Conservation (phyloP, 2,113 vertebrate species). For the Gallinago media region DNA sequence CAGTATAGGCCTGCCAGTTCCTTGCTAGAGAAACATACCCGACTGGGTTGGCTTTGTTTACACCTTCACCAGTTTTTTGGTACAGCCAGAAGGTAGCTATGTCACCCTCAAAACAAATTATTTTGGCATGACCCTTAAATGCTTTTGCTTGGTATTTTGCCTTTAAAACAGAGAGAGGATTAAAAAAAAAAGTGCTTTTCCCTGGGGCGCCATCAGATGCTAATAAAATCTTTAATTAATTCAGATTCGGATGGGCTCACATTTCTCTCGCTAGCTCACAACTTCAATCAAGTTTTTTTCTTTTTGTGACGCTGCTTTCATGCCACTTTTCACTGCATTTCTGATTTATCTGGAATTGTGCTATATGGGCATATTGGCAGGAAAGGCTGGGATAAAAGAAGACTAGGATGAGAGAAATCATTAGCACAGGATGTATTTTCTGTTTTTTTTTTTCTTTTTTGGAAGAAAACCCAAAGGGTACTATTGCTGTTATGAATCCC, state of each 20-base stretch:
- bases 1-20: neutral
- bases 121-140: conserved; percentile 11
- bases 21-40: neutral
- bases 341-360: conserved; percentile 70
- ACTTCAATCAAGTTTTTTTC: conserved; percentile 69
- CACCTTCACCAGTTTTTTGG: neutral
- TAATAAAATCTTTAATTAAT: conserved; percentile 79
- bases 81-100: neutral
- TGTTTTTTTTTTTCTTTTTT: neutral
- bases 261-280: conserved; percentile 63
- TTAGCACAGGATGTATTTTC: conserved; percentile 62
- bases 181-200: conserved; percentile 19
- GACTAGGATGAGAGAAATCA: conserved; percentile 57
- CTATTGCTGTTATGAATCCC: conserved; percentile 55
- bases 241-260: conserved; percentile 70
- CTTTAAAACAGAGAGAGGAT: conserved; percentile 45
- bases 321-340: conserved; percentile 64
- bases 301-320: conserved; percentile 60
- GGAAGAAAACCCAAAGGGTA: conserved; percentile 49
- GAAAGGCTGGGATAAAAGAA: conserved; percentile 65
- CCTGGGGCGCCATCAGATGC: conserved; percentile 64
- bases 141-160: conserved; percentile 31
- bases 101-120: neutral
- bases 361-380: conserved; percentile 56
- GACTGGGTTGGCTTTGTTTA: neutral